phyloP scores from a whole-genome alignment of 1,140 invertebrate genomes.

The Brachionus rubens region DNA sequence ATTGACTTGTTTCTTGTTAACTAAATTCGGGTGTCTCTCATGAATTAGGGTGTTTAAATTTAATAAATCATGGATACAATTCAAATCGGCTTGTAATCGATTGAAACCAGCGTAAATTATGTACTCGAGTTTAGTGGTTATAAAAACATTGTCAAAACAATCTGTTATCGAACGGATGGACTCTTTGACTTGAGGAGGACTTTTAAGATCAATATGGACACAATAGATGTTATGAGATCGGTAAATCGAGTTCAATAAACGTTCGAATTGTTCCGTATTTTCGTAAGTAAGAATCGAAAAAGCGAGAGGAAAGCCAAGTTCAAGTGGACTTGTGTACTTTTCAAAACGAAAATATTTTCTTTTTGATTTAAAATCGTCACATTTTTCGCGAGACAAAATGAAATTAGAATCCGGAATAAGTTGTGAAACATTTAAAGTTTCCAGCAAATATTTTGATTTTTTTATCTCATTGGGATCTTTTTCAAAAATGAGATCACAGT shows the following conservation, averaged over 20 bases:
- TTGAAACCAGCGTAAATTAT: conserved; percentile 51
- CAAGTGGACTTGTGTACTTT: background rate
- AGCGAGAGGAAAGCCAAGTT: conserved; percentile 44
- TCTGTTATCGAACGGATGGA: conserved; percentile 32
- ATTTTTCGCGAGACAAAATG: background rate
- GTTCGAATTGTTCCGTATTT: conserved; percentile 44
- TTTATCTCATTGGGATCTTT: conserved; percentile 15
- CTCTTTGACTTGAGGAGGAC: conserved; percentile 27
- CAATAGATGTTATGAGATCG: conserved; percentile 47
- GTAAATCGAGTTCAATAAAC: conserved; percentile 44
- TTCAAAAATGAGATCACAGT: conserved; percentile 46
- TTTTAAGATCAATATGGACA: conserved; percentile 48
- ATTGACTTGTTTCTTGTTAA: background rate
- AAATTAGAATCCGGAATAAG: conserved; percentile 22
- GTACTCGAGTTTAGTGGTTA: conserved; percentile 49
- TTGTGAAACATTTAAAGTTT: background rate
- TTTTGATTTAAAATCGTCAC: background rate
- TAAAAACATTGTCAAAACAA: conserved; percentile 52
- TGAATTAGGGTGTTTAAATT: background rate
- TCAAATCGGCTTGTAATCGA: conserved; percentile 51
- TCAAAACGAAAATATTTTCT: conserved; percentile 9
- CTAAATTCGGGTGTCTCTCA: background rate
- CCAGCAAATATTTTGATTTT: background rate
- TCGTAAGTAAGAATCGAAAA: conserved; percentile 43
- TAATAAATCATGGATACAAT: conserved; percentile 52